These are phyloP conservation scores for Anguilla pacifica DNA, from an alignment of 2,797 vertebrate species.

Conservation along the genomic window DNA sequence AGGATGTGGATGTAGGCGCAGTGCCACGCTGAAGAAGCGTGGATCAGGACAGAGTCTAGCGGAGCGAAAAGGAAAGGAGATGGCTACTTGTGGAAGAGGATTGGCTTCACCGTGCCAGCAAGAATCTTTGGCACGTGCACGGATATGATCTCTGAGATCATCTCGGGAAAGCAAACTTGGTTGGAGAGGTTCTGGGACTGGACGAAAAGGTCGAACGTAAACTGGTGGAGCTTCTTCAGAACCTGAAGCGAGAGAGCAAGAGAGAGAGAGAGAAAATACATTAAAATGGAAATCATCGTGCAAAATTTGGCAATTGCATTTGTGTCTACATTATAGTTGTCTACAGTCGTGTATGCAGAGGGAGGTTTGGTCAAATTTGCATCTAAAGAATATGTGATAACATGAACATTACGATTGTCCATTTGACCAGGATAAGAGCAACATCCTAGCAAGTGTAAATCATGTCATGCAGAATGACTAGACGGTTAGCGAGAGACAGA, in stretches of 20 bases:
- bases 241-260: conserved; percentile 65
- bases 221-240: conserved; percentile 91
- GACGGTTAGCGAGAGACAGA: not conserved
- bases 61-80: not conserved
- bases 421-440: not conserved
- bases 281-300: not conserved
- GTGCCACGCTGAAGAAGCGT: not conserved
- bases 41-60: not conserved
- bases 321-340: no score
- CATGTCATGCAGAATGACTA: not conserved
- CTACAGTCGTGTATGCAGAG: no score
- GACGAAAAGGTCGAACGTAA: conserved; percentile 90
- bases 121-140: conserved; percentile 95
- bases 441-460: not conserved
- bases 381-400: not conserved
- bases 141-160: conserved; percentile 96
- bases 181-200: conserved; percentile 85
- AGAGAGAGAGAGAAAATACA: not conserved
- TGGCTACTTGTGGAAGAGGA: conserved; percentile 85
- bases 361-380: not conserved
- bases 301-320: not conserved
- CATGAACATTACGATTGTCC: not conserved
- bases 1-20: not conserved
- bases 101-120: conserved; percentile 90
- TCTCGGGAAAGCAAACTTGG: conserved; percentile 87